Evolutionary conservation across 2,888 invertebrate species (phyloP).

Genomic region (Drosophila meridiana): DNA sequence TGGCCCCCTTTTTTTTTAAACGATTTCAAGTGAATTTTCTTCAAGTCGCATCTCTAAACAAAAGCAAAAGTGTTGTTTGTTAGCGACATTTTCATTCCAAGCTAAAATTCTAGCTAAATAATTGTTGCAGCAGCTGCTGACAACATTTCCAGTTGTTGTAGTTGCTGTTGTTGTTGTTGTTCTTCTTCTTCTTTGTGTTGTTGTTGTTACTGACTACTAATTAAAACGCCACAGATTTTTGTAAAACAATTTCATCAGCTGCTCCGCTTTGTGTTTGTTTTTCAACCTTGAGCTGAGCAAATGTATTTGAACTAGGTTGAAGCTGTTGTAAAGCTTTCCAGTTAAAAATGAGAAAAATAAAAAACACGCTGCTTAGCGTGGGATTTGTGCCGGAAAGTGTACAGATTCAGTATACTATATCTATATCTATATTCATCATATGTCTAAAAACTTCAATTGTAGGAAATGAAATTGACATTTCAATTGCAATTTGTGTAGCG

Average conservation of each 20-base stretch:
- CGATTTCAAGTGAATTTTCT: constrained; percentile 42
- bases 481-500: constrained; percentile 63
- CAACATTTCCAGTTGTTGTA: constrained; percentile 41
- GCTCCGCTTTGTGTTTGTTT: constrained; percentile 2
- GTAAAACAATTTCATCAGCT: constrained; percentile 56
- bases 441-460: not conserved
- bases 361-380: constrained; percentile 3
- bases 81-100: constrained; percentile 47
- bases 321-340: constrained; percentile 34
- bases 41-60: constrained; percentile 44
- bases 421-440: too few relatives aligned
- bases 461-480: constrained; percentile 65
- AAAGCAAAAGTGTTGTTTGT: constrained; percentile 72
- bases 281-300: constrained; percentile 45
- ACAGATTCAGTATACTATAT: not conserved
- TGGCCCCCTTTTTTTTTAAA: constrained; percentile 4
- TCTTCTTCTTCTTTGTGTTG: not conserved
- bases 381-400: constrained; percentile 6
- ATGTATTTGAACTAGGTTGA: constrained; percentile 7
- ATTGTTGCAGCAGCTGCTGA: constrained; percentile 61
- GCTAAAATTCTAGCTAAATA: constrained; percentile 66
- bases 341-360: constrained; percentile 15
- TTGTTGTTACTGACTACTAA: constrained; percentile 51
- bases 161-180: not conserved
- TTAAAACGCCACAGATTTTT: constrained; percentile 53